Evolutionary conservation across 2,888 invertebrate species (phyloP).

Genomic region (Parasteatoda lunata): DNA sequence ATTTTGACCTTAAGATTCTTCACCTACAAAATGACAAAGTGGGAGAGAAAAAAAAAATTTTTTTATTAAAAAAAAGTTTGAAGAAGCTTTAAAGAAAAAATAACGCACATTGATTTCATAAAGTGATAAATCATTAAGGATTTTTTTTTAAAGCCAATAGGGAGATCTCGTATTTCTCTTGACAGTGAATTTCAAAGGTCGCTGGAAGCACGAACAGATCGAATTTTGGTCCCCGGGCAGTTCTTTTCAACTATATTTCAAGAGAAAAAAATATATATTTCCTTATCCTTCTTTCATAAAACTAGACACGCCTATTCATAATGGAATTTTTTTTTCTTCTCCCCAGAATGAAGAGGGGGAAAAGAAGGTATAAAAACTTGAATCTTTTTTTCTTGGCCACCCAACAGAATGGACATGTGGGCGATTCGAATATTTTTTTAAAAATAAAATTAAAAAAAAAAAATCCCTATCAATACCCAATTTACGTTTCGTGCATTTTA

Average conservation of each 20-base stretch:
- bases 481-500: no score
- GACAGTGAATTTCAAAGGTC: conserved; percentile 53
- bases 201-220: conserved; percentile 16
- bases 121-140: no score
- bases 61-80: no score
- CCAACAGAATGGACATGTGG: no score
- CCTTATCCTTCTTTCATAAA: conserved; percentile 26
- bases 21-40: background rate
- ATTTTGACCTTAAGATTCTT: background rate
- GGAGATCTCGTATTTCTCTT: conserved; percentile 35
- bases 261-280: background rate
- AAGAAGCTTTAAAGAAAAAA: no score
- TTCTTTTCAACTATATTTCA: conserved; percentile 31
- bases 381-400: no score
- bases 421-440: no score
- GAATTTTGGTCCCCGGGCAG: conserved; percentile 34
- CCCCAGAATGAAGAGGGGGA: background rate
- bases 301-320: background rate
- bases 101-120: no score
- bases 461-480: no score
- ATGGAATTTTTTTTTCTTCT: background rate
- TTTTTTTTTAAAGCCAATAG: background rate
- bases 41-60: background rate
- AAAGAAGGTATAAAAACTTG: no score
- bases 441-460: no score